Evolutionary conservation across 2,888 invertebrate species (phyloP).

Genomic region (Eristalis tenax): DNA sequence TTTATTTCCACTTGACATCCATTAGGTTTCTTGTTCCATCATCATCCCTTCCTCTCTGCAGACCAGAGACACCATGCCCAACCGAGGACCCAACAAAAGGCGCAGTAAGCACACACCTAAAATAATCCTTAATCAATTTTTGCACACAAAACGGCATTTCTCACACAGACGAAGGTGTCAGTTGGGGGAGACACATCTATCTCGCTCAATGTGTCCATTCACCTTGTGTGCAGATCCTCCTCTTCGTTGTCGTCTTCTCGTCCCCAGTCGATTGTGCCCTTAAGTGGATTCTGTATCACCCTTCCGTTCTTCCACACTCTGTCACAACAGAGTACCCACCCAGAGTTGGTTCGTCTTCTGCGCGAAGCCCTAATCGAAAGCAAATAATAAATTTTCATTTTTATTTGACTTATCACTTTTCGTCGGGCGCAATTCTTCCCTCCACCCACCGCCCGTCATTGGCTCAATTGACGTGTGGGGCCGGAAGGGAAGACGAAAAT

Average conservation of each 20-base stretch:
- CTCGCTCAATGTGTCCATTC: conserved; percentile 49
- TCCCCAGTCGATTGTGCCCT: conserved; percentile 54
- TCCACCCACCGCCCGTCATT: too few species aligned
- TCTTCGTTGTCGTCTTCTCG: conserved; percentile 2
- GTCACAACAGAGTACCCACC: not conserved
- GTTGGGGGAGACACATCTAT: conserved; percentile 7
- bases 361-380: conserved; percentile 58
- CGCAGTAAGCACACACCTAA: not conserved
- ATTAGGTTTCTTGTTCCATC: conserved; percentile 54
- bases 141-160: conserved; percentile 30
- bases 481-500: conserved; percentile 19
- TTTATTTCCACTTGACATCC: conserved; percentile 69
- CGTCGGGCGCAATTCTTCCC: conserved; percentile 40
- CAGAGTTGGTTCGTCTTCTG: not conserved
- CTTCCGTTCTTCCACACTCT: not conserved
- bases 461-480: not conserved
- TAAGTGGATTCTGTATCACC: conserved; percentile 41
- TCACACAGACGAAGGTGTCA: conserved; percentile 30
- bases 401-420: conserved; percentile 65
- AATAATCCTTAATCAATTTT: conserved; percentile 46
- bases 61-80: not conserved
- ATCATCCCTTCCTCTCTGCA: conserved; percentile 12
- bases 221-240: conserved; percentile 23
- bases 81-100: conserved; percentile 3
- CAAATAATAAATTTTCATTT: conserved; percentile 63